Base-by-base conservation (phyloP, 2,113 vertebrate genomes). In the Sinocyclocheilus anophthalmus region DNA sequence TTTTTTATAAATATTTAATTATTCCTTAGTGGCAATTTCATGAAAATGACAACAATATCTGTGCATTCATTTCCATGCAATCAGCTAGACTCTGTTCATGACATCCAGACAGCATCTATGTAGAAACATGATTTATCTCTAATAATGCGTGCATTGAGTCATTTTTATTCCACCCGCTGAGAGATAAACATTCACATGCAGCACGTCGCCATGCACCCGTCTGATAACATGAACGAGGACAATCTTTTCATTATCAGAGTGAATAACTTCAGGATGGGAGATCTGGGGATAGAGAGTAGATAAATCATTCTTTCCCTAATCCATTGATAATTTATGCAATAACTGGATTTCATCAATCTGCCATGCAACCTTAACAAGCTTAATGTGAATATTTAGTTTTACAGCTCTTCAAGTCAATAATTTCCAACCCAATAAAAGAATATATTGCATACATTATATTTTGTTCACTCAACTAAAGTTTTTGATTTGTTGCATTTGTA, bases 311-410 rank as follows among this genome's bases (percentile, higher is more conserved):
- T 88, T 89, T 48, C 22, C 12, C 22, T 48, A 75, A 75, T 48
- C 39, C 75, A 87, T 92, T 83, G 88, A 92, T 92, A 88, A 92
- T 92, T 88, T 82, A 92, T 88, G 18, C 16, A 76, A 26, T 73
- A 63, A 84, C 72, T 65, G 76, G 26, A 65, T 55, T 90, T 91
- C 90, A 91, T 93, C 87, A 85, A 86, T 83, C 59, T 55, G 84
- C 70, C 79, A 80, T 76, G 75, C 12, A 0, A 72, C 88, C 81
- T 90, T 50, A 84, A 76, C 11, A 0, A 48, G 5, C 37, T 75
- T 75, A 75, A n/a, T 24, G 9, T 11, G 20, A 75, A 48, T 75
- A 48, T 24, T 22, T n/a, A 26, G 16, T 20, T 37, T 26, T 70
- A 37, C 30, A 69, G 30, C 65, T 33, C 63, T 30, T 65, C 11